Conservation (phyloP, 1,140 invertebrate species). For the Mycetomoellerius zeteki region DNA sequence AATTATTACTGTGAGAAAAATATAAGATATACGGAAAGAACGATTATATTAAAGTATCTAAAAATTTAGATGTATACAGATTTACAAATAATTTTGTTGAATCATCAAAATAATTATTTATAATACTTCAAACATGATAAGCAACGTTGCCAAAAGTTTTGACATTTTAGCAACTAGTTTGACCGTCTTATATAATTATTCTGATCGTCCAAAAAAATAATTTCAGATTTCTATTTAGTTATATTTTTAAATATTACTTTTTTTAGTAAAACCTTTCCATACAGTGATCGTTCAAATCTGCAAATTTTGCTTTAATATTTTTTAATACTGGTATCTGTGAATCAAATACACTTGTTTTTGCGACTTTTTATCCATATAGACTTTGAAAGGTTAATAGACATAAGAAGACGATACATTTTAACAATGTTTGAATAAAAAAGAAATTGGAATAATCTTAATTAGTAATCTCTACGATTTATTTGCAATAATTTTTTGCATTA, state of each 20-base stretch:
- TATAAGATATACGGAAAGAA: too few relatives aligned
- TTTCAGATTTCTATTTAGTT: too few relatives aligned
- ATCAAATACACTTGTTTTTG: background rate
- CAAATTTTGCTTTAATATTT: conserved; percentile 11
- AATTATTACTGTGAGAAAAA: background rate
- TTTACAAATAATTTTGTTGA: too few relatives aligned
- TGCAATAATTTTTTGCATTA: background rate
- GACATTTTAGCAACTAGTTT: too few relatives aligned
- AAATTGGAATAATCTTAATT: background rate
- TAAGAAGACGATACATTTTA: background rate
- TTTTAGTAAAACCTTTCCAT: background rate
- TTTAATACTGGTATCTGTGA: background rate
- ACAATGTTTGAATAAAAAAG: background rate
- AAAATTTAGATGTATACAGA: too few relatives aligned
- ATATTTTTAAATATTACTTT: too few relatives aligned
- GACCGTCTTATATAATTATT: too few relatives aligned
- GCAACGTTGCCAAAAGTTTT: too few relatives aligned
- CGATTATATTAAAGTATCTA: too few relatives aligned
- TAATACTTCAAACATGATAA: too few relatives aligned
- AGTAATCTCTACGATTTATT: background rate
- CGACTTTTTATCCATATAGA: background rate
- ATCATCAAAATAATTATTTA: too few relatives aligned
- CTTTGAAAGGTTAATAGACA: background rate
- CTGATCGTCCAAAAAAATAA: too few relatives aligned
- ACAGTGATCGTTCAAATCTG: background rate